Base-by-base conservation (phyloP, 2,797 vertebrate species). In the Acanthornis magna region DNA sequence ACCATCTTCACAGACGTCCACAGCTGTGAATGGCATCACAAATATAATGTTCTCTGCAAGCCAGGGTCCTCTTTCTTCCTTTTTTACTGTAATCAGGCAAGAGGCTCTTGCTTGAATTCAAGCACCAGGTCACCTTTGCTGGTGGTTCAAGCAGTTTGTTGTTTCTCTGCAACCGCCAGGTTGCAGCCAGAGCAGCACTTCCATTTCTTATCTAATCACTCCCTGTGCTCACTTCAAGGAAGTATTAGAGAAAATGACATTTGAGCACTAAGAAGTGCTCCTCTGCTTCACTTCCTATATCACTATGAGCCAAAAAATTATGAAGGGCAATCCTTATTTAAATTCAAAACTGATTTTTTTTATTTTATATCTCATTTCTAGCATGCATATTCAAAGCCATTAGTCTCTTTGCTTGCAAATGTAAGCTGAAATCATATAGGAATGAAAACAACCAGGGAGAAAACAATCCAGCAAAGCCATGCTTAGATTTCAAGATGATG, bases 381-480 rank as follows among this genome's bases (percentile, higher is more conserved):
- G 47, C 22, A 21, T 27, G 38, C 26, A 54, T 91, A 83, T 85
- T 94, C 65, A 92, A 89, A 95, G 26, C 53, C 34, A 17, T 66
- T 45, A 74, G 5, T 85, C 12, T 83, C 45, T 84, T 74, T 43
- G 42, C 61, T 83, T 89, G 68, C 27, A 94, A 92, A 85, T 27
- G 36, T 57, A 92, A 91, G 38, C 71, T 77, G 79, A 85, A 94
- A 78, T 91, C 1, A 1, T 85, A 88, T 63, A 58, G 55, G 79
- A 67, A 55, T 32, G 36, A 89, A 91, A 93, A 89, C 68, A 87
- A 67, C 29, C 36, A 73, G 47, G 45, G 50, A 91, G 54, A 85
- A 95, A 83, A 89, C 62, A 89, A 78, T 80, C 38, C 73, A 81
- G 72, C 50, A 94, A 83, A 95, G 22, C 68, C 50, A 74, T 42